These are phyloP conservation scores for Mactromeris polynyma DNA, from an alignment of 2,888 invertebrate species.

Conservation along the genomic window DNA sequence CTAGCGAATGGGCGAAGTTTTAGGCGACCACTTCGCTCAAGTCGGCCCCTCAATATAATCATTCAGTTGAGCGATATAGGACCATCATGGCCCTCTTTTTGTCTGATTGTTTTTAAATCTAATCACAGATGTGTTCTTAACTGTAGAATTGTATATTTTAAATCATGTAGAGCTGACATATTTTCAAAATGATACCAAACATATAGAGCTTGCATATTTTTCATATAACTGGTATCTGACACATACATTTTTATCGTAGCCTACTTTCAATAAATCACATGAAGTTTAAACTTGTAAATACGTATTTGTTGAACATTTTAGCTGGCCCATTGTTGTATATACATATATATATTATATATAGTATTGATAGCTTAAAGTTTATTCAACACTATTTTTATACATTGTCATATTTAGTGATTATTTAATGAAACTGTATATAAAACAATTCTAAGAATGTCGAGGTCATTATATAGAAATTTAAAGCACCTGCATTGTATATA, in stretches of 20 bases:
- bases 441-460: neutral
- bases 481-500: slow-evolving; percentile 4
- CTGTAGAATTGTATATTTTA: slow-evolving; percentile 20
- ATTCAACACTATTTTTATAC: slow-evolving; percentile 47
- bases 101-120: slow-evolving; percentile 21
- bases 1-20: too few species aligned
- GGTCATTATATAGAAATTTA: neutral
- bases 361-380: slow-evolving; percentile 38
- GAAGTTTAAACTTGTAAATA: slow-evolving; percentile 2
- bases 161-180: slow-evolving; percentile 20
- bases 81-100: neutral
- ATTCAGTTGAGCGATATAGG: too few species aligned
- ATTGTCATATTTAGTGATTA: slow-evolving; percentile 26
- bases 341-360: slow-evolving; percentile 13
- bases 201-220: slow-evolving; percentile 13
- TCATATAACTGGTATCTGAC: neutral
- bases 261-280: slow-evolving; percentile 9
- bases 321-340: neutral
- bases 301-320: neutral
- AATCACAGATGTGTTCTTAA: slow-evolving; percentile 25
- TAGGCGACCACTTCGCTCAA: too few species aligned
- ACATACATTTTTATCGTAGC: neutral
- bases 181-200: slow-evolving; percentile 4
- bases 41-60: too few species aligned
- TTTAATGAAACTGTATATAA: slow-evolving; percentile 28